Evolutionary conservation across 2,888 invertebrate genomes (phyloP).

Genomic region (Cheilosia pagana): DNA sequence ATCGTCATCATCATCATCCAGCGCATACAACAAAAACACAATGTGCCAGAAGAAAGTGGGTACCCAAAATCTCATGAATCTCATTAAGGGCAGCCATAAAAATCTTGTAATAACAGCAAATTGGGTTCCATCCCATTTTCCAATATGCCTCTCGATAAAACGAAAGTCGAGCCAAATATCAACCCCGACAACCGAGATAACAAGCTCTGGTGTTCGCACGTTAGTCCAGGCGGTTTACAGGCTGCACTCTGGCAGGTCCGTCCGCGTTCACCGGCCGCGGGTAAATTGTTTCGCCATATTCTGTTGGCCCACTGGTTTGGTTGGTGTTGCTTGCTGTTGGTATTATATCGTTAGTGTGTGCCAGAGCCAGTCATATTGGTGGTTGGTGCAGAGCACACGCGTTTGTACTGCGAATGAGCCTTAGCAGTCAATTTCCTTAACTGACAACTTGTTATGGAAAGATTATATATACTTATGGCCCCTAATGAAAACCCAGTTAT

Average conservation of each 20-base stretch:
- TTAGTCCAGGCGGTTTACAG: constrained; percentile 60
- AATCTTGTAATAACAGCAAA: constrained; percentile 79
- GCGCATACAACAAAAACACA: constrained; percentile 42
- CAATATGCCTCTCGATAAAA: constrained; percentile 72
- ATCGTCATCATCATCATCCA: constrained; percentile 32
- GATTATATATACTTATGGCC: constrained; percentile 64
- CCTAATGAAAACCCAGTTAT: constrained; percentile 77
- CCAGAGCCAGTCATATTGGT: constrained; percentile 50
- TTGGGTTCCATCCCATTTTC: constrained; percentile 79
- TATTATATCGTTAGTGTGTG: constrained; percentile 13
- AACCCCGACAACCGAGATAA: constrained; percentile 56
- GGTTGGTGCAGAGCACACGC: constrained; percentile 51
- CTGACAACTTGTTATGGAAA: constrained; percentile 68
- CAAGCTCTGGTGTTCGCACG: constrained; percentile 54
- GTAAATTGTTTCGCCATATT: constrained; percentile 44
- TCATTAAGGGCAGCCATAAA: constrained; percentile 79
- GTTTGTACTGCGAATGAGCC: constrained; percentile 54
- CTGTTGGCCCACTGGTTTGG: constrained; percentile 23
- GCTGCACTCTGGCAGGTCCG: constrained; percentile 19
- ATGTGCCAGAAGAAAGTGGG: constrained; percentile 68
- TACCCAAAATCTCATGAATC: constrained; percentile 78
- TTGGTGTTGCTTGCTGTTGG: constrained; percentile 13
- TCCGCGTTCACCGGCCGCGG: constrained; percentile 12
- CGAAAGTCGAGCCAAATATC: constrained; percentile 67
- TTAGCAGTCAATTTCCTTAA: constrained; percentile 48